phyloP scores from a whole-genome alignment of 2,888 invertebrate genomes.

The Dryobotodes eremita region DNA sequence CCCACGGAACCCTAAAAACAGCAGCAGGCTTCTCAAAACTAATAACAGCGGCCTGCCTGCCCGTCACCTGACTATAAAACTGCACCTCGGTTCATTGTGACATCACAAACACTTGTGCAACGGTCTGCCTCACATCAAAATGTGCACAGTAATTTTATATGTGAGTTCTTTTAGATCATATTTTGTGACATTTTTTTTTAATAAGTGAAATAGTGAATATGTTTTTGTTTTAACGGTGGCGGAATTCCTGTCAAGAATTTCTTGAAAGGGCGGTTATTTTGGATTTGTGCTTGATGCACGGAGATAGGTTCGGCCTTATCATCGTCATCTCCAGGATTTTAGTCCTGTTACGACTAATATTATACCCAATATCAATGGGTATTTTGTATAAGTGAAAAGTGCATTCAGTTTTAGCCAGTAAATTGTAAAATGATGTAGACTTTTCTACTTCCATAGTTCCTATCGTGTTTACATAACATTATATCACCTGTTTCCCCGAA shows the following conservation, averaged over 20 bases:
- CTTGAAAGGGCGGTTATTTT: neutral
- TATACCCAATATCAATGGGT: too few species aligned
- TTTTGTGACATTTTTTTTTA: conserved; percentile 30
- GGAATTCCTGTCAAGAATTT: neutral
- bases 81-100: conserved; percentile 76
- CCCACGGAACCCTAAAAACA: conserved; percentile 65
- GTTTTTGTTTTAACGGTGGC: neutral
- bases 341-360: neutral
- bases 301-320: neutral
- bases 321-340: neutral
- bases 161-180: conserved; percentile 79
- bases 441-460: neutral
- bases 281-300: neutral
- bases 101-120: conserved; percentile 81
- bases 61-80: conserved; percentile 85
- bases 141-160: conserved; percentile 83
- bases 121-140: conserved; percentile 77
- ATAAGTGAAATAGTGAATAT: conserved; percentile 41
- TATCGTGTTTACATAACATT: neutral
- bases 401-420: neutral
- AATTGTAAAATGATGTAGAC: neutral
- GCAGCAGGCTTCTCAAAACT: conserved; percentile 65
- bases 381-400: neutral
- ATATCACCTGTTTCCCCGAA: neutral
- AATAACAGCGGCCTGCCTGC: conserved; percentile 65